These are phyloP conservation scores for Exaiptasia diaphana DNA, from an alignment of 64 coral and sea anemone species.

Conservation along the genomic window DNA sequence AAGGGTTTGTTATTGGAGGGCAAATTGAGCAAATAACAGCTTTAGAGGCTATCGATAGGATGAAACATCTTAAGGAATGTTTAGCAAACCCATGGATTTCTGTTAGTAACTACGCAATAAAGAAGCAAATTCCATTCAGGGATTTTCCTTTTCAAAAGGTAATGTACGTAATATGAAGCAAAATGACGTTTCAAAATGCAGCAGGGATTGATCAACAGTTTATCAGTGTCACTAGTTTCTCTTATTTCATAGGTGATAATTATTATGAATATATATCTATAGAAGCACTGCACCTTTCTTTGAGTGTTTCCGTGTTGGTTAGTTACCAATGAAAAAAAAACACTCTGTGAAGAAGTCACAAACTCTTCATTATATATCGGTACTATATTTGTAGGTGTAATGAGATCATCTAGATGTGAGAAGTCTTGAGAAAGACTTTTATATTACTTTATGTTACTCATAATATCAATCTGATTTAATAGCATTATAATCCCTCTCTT, in stretches of 20 bases:
- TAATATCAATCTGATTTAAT: too few relatives aligned
- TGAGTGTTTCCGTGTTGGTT: neutral
- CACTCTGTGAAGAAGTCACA: neutral
- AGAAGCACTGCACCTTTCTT: too few relatives aligned
- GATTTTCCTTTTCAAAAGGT: neutral
- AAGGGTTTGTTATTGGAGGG: slow-evolving; percentile 23
- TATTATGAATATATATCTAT: too few relatives aligned
- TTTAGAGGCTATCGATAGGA: slow-evolving; percentile 14
- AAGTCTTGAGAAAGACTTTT: neutral
- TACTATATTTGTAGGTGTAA: neutral
- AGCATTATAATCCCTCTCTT: neutral
- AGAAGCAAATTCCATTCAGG: neutral
- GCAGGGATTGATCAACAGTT: neutral
- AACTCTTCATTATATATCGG: neutral
- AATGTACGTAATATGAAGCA: neutral
- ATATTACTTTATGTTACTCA: too few relatives aligned
- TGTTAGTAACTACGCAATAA: neutral
- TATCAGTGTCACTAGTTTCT: neutral
- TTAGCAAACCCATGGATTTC: neutral
- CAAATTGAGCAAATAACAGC: slow-evolving; percentile 18
- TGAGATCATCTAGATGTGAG: neutral
- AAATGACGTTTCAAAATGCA: too few relatives aligned
- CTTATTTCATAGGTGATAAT: neutral
- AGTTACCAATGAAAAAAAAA: neutral
- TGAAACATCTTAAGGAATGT: neutral